These are phyloP conservation scores for Anser cygnoides DNA, from an alignment of 2,113 vertebrate species.

Conservation along the genomic window DNA sequence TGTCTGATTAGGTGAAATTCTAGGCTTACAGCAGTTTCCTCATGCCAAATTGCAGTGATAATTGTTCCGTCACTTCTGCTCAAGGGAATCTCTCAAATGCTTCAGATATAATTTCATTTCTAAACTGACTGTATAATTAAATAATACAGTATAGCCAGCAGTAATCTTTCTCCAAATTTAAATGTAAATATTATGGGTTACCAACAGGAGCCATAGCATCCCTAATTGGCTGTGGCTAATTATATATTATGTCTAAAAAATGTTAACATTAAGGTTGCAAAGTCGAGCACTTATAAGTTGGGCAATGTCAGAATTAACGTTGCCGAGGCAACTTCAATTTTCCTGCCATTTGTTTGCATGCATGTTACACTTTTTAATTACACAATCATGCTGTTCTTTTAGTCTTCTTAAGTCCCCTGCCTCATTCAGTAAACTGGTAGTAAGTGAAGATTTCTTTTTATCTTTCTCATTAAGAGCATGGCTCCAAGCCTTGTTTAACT, in stretches of 20 bases:
- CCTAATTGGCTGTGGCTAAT: slow-evolving; percentile 9
- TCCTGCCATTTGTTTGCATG: not conserved
- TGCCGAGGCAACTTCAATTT: not conserved
- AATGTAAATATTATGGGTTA: slow-evolving; percentile 39
- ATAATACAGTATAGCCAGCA: slow-evolving; percentile 40
- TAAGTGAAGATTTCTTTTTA: slow-evolving; percentile 29
- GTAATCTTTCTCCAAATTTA: slow-evolving; percentile 32
- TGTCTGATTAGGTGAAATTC: slow-evolving; percentile 56
- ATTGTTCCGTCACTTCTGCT: slow-evolving; percentile 52
- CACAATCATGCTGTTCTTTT: not conserved
- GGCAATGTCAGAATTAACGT: not conserved
- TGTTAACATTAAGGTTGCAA: not conserved
- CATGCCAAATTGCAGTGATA: slow-evolving; percentile 33
- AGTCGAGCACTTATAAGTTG: slow-evolving; percentile 8
- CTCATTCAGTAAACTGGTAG: slow-evolving; percentile 11
- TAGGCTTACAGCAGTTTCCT: slow-evolving; percentile 40
- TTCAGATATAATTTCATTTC: slow-evolving; percentile 50
- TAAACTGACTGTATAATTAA: slow-evolving; percentile 59
- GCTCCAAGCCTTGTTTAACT: not conserved
- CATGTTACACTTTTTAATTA: slow-evolving; percentile 3
- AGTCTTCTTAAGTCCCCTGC: not conserved
- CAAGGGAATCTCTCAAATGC: slow-evolving; percentile 31
- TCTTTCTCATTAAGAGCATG: slow-evolving; percentile 5
- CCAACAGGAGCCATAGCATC: slow-evolving; percentile 6
- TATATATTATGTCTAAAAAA: slow-evolving; percentile 18